These are phyloP conservation scores for Bettongia penicillata DNA, from an alignment of 2,113 vertebrate species.

Conservation along the genomic window DNA sequence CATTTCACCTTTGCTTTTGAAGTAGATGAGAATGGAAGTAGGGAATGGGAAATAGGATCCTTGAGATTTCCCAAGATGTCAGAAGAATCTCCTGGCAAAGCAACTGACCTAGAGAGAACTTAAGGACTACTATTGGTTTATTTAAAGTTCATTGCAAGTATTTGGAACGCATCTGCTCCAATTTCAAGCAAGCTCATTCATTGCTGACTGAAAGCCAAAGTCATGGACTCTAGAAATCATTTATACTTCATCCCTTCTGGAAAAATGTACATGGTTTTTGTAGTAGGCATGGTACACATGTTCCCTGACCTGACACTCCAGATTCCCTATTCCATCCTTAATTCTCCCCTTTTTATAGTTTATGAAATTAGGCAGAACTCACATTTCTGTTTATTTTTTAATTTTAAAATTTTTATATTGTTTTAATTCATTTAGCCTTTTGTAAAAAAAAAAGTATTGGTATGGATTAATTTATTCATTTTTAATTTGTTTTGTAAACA, in stretches of 20 bases:
- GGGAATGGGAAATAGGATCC: conserved; percentile 48
- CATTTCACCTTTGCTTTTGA: conserved; percentile 57
- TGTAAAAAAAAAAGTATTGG: background rate
- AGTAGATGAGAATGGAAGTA: conserved; percentile 33
- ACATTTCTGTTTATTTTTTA: conserved; percentile 32
- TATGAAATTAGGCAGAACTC: background rate
- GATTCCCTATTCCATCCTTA: background rate
- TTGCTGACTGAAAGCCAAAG: conserved; percentile 38
- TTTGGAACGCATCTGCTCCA: background rate
- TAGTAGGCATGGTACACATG: background rate
- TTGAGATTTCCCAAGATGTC: conserved; percentile 12
- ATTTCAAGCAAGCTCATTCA: background rate
- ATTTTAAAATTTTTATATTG: background rate
- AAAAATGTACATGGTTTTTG: background rate
- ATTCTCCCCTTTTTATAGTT: background rate
- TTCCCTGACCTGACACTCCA: background rate
- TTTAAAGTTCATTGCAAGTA: background rate
- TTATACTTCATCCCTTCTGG: conserved; percentile 4
- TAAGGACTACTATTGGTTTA: background rate
- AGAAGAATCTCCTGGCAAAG: background rate
- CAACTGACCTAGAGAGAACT: too few relatives aligned
- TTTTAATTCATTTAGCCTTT: background rate
- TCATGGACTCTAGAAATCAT: background rate
- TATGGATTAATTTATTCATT: conserved; percentile 34
- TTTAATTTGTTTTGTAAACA: background rate